Base-by-base conservation (phyloP, 1,140 invertebrate species). In the Drosophila seguyi region DNA sequence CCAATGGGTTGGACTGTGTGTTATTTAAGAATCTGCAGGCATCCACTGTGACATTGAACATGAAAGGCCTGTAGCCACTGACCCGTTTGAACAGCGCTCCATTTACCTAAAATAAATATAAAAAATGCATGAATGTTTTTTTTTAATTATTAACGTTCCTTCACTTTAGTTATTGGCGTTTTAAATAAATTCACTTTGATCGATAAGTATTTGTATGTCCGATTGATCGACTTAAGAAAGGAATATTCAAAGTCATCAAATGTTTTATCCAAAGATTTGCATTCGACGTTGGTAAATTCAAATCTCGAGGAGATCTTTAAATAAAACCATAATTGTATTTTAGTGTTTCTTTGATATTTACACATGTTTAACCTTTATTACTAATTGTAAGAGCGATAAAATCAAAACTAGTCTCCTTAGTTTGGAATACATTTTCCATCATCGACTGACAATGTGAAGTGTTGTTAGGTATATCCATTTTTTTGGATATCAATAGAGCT, bases 21-120 rank as follows among this genome's bases (percentile, higher is more conserved):
- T 48, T 27, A 6, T 20, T 48, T 4, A 73, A 7, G 16, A 73
- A 71, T 6, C 66, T 20, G 14, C 69, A 73, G 7, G 29, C 44
- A 36, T 73, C 65, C 13, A 42, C 1, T 1, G 69, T 73, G 3
- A 52, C 1, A 29, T 73, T 73, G 16, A 18, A 69, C 44, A 69
- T 48, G 10, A 69, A 73, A 0, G 65, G 66, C 7, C 48, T 55
- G 3, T 67, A 71, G 11, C 53, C 53, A 29, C 6, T 59, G 2
- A 34, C 13, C 4, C 48, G 16, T 3, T 71, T 71, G 2, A 45
- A 56, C 0, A 71, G 22, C 0, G 10, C 16, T 20, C 10, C 11
- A 47, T 38, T 68, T 0, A 71, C 6, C 67, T 71, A 16, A 8
- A 18, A 36, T 34, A 5, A 34, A 34, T 10, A 18, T 18, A 42